A percentile compares a stretch with the other conserved stretches of the same genome.
Evolutionary conservation across 2,888 invertebrate species (phyloP).

Genomic region (Volucella inanis): DNA sequence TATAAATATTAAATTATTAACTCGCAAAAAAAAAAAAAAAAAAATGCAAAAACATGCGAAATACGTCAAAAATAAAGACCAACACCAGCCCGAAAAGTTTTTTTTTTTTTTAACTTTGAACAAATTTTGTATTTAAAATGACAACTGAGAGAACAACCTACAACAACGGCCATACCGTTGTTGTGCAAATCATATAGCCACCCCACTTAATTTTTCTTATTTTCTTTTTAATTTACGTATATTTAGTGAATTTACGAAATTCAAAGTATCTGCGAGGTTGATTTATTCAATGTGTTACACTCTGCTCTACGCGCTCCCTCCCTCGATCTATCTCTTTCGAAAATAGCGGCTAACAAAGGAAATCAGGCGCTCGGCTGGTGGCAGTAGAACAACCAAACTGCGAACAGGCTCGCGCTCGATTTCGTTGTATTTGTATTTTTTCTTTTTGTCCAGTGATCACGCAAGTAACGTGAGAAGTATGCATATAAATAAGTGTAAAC

Average conservation of each 20-base stretch:
- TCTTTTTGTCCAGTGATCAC: slow-evolving; percentile 54
- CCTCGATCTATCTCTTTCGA: neutral
- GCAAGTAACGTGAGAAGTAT: slow-evolving; percentile 69
- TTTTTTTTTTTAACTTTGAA: slow-evolving; percentile 47
- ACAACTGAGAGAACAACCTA: slow-evolving; percentile 35
- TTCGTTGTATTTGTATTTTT: slow-evolving; percentile 34
- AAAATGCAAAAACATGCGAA: slow-evolving; percentile 14
- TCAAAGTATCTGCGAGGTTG: slow-evolving; percentile 69
- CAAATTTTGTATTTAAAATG: slow-evolving; percentile 36
- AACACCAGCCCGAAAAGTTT: neutral
- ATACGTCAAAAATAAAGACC: slow-evolving; percentile 20
- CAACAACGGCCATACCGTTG: slow-evolving; percentile 40
- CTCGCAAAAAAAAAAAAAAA: slow-evolving; percentile 54
- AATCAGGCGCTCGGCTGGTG: slow-evolving; percentile 65
- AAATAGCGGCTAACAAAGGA: slow-evolving; percentile 64
- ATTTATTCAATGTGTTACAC: slow-evolving; percentile 68
- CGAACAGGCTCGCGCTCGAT: slow-evolving; percentile 53
- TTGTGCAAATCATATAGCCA: slow-evolving; percentile 42
- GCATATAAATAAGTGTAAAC: slow-evolving; percentile 53
- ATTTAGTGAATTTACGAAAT: slow-evolving; percentile 56
- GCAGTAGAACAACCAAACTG: slow-evolving; percentile 32
- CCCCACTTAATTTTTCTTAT: slow-evolving; percentile 33
- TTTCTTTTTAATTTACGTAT: slow-evolving; percentile 6
- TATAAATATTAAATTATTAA: slow-evolving; percentile 72
- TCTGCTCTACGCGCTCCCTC: neutral